Conservation (phyloP, 2,113 vertebrate genomes). For the Sciurus niger region DNA sequence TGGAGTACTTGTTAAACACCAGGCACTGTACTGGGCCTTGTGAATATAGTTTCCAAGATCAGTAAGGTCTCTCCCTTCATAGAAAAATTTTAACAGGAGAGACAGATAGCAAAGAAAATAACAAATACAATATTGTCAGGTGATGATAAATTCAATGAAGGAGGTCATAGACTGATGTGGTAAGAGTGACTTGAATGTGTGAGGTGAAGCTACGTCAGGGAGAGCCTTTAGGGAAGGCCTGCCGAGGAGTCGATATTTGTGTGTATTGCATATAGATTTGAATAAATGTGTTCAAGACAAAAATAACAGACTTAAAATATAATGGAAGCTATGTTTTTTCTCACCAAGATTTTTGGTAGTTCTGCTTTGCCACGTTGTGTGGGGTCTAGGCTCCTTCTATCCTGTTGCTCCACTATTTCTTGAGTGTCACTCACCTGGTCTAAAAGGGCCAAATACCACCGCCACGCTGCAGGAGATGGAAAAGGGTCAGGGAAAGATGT, state of each 20-base stretch:
- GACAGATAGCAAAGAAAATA: background rate
- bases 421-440: background rate
- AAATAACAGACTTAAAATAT: background rate
- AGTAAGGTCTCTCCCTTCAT: background rate
- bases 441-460: background rate
- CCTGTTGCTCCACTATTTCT: background rate
- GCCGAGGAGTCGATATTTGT: background rate
- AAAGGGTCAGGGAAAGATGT: background rate
- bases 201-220: background rate
- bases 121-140: background rate
- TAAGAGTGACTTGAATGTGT: background rate
- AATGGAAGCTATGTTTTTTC: constrained; percentile 4
- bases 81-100: background rate
- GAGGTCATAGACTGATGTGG: background rate
- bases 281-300: background rate
- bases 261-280: background rate
- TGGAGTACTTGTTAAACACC: background rate
- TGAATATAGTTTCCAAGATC: background rate
- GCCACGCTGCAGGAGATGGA: background rate
- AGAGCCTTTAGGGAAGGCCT: background rate
- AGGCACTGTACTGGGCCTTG: background rate
- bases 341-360: background rate
- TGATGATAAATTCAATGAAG: background rate
- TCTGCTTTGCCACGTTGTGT: background rate
- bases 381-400: background rate